These are phyloP conservation scores for Lepus americanus DNA, from an alignment of 2,113 vertebrate genomes.

Conservation along the genomic window DNA sequence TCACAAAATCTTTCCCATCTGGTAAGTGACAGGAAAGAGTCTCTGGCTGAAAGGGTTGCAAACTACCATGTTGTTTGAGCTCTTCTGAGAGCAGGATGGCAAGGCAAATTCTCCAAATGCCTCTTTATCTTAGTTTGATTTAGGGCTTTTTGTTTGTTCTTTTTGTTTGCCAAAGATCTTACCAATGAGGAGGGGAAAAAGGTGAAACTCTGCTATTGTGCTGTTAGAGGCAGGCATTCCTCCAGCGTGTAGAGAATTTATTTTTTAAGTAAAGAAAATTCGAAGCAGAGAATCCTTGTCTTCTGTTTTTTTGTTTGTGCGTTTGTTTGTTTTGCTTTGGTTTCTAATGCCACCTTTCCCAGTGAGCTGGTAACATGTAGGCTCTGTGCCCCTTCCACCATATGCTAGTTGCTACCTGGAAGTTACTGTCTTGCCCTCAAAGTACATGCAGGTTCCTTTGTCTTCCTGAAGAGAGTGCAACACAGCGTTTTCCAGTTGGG, in stretches of 20 bases:
- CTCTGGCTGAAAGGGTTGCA: conserved; percentile 1
- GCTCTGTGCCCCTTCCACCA: fast-evolving
- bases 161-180: conserved; percentile 46
- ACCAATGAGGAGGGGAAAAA: not conserved
- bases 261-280: no score
- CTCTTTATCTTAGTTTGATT: not conserved
- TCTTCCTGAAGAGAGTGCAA: not conserved
- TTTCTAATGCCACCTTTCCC: not conserved
- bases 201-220: not conserved
- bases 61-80: conserved; percentile 15
- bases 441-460: not conserved
- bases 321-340: not conserved
- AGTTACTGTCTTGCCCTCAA: not conserved
- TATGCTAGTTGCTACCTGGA: not conserved
- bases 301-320: not conserved
- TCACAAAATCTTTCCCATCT: conserved; percentile 68
- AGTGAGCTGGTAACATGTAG: fast-evolving
- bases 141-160: conserved; percentile 8
- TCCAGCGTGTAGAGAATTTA: not conserved
- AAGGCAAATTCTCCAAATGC: conserved; percentile 44
- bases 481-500: not conserved
- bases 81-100: not conserved
- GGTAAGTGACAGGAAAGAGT: conserved; percentile 39
- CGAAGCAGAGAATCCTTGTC: not conserved
- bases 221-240: not conserved